Conservation (phyloP, 30 jellyfish, hydroid and myxozoan species). For the Pelagia noctiluca region DNA sequence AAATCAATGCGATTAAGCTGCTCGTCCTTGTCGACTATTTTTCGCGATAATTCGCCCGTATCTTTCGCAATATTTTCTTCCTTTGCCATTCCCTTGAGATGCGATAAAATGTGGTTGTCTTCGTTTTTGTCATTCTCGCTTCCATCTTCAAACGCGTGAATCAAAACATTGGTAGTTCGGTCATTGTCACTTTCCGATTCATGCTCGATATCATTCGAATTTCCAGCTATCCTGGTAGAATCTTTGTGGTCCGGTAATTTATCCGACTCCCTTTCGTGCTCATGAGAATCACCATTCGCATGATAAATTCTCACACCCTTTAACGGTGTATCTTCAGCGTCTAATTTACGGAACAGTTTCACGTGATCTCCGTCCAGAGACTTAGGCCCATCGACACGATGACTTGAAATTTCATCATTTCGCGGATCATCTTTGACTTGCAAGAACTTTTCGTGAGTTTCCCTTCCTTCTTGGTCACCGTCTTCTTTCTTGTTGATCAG, state of each 20-base stretch:
- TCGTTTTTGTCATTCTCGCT: conserved; percentile 35
- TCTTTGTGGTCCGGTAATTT: conserved; percentile 2
- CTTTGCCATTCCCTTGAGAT: conserved; percentile 21
- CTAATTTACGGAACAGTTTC: not conserved
- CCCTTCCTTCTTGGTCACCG: not conserved
- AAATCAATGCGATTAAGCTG: conserved; percentile 14
- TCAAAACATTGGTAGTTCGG: conserved; percentile 33
- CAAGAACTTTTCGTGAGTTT: too few species aligned
- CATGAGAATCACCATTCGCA: not conserved
- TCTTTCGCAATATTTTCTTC: conserved; percentile 15
- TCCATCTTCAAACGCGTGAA: conserved; percentile 39
- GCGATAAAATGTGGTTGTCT: not conserved
- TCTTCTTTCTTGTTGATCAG: not conserved
- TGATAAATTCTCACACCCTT: not conserved
- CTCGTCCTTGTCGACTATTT: not conserved
- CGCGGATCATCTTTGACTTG: not conserved
- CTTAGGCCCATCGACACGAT: not conserved
- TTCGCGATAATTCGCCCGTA: not conserved
- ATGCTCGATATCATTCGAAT: conserved; percentile 15
- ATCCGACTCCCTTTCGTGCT: not conserved
- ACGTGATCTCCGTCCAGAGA: not conserved
- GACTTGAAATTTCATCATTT: not conserved
- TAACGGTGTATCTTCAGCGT: not conserved
- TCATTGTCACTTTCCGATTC: not conserved
- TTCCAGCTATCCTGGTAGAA: conserved; percentile 20